Conservation (phyloP, 2,888 invertebrate genomes). For the Diaperis boleti region DNA sequence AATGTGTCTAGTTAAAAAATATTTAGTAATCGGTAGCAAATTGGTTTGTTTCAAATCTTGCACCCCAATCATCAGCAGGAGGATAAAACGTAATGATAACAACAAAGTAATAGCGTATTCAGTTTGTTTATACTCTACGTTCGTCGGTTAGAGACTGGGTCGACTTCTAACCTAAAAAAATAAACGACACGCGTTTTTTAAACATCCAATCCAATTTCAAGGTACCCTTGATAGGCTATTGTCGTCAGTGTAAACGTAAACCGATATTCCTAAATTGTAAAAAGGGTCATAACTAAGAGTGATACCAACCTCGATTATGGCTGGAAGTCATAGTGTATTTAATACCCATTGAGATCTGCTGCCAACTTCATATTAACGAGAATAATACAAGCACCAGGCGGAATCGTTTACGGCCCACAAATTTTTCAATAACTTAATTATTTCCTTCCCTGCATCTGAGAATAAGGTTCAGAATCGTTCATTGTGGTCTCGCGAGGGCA, state of each 20-base stretch:
- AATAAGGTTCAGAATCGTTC: constrained; percentile 10
- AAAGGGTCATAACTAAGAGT: neutral
- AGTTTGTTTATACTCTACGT: too few species aligned
- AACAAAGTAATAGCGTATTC: too few species aligned
- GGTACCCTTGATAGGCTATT: too few species aligned
- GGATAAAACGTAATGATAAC: too few species aligned
- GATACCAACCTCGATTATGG: constrained; percentile 2
- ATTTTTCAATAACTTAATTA: constrained; percentile 25
- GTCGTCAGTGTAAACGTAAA: too few species aligned
- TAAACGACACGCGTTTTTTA: too few species aligned
- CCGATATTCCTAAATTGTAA: too few species aligned
- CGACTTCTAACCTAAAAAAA: too few species aligned
- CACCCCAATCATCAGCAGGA: too few species aligned
- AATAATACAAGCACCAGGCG: constrained; percentile 9
- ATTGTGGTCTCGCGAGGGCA: constrained; percentile 2
- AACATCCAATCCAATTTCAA: too few species aligned
- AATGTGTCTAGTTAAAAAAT: neutral
- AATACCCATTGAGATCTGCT: neutral
- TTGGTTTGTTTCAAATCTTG: too few species aligned
- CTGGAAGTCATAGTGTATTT: neutral
- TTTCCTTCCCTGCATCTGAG: constrained; percentile 12
- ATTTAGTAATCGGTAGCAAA: neutral
- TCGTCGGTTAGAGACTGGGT: too few species aligned
- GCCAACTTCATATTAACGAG: constrained; percentile 11
- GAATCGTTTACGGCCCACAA: constrained; percentile 11